phyloP scores from a whole-genome alignment of 2,113 vertebrate species.

The Lethenteron camtschaticum region DNA sequence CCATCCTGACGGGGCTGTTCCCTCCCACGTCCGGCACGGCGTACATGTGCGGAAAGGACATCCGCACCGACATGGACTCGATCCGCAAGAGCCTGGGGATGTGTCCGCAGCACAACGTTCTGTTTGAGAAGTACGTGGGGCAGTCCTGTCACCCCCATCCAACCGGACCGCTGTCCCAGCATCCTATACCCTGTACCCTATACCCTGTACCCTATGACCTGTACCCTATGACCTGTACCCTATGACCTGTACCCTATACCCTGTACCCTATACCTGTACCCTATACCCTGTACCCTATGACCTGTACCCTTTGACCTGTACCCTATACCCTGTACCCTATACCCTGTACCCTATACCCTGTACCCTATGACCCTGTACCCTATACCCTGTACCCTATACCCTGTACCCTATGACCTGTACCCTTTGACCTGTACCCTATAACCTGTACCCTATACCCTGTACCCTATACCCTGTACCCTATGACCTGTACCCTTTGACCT shows the following conservation, averaged over 20 bases:
- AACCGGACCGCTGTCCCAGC: too few species aligned
- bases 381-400: too few species aligned
- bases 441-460: too few species aligned
- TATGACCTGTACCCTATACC: not conserved
- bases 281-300: not conserved
- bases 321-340: too few species aligned
- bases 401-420: not conserved
- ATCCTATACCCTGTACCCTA: too few species aligned
- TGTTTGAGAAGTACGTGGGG: slow-evolving; percentile 74
- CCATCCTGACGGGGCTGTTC: slow-evolving; percentile 78
- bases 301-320: not conserved
- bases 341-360: not conserved
- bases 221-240: too few species aligned
- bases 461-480: too few species aligned
- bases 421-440: not conserved
- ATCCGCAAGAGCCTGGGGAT: slow-evolving; percentile 77
- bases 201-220: too few species aligned
- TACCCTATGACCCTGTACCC: not conserved
- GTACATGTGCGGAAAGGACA: slow-evolving; percentile 79
- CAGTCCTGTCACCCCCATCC: too few species aligned
- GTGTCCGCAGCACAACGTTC: slow-evolving; percentile 86
- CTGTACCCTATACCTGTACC: not conserved
- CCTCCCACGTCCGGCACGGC: slow-evolving; percentile 84
- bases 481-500: too few species aligned
- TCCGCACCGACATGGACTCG: slow-evolving; percentile 48